These are phyloP conservation scores for Pteropus rufus DNA, from an alignment of 2,797 vertebrate species.

Conservation along the genomic window DNA sequence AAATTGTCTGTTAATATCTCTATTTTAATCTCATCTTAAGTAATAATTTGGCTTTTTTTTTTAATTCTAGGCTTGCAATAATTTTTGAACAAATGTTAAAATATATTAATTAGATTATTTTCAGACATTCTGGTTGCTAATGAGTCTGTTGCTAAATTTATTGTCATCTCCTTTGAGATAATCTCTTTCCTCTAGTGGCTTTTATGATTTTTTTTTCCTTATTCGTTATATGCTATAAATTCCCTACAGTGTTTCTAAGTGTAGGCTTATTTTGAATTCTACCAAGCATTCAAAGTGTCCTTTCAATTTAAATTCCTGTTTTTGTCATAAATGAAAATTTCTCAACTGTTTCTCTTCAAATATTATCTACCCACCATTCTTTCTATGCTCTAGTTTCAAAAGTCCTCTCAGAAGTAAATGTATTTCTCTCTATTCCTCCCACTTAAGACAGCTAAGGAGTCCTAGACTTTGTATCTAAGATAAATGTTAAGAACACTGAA, in stretches of 20 bases:
- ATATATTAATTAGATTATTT: not conserved
- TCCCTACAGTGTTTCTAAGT: not conserved
- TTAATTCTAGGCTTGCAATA: not conserved
- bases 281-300: not conserved
- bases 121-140: not conserved
- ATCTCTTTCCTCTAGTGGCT: not conserved
- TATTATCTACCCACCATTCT: not conserved
- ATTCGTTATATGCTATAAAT: not conserved
- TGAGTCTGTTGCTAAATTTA: not conserved
- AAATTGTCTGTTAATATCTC: not conserved
- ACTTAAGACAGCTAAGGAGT: not conserved
- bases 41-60: not conserved
- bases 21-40: not conserved
- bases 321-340: not conserved
- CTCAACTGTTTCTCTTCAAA: not conserved
- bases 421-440: not conserved
- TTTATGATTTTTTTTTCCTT: not conserved
- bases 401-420: not conserved
- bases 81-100: not conserved
- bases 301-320: slow-evolving; percentile 26
- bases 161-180: not conserved
- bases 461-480: not conserved
- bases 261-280: not conserved
- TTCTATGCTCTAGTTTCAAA: not conserved
- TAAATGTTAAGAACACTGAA: not conserved